phyloP scores from a whole-genome alignment of 2,888 invertebrate species.

The Heliconius sara region DNA sequence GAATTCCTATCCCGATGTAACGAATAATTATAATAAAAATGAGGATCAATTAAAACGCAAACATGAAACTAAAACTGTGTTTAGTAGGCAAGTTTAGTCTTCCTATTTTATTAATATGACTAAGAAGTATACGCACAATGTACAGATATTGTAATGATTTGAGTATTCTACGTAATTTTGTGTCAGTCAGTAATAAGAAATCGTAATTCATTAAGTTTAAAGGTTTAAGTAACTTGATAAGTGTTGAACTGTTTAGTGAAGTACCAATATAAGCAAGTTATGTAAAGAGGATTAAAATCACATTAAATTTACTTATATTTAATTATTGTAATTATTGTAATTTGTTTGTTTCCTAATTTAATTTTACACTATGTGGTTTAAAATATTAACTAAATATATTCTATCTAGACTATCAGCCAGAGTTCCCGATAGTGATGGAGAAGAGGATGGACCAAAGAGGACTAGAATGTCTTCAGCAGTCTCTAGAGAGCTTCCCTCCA shows the following conservation, averaged over 20 bases:
- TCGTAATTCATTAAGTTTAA: background rate
- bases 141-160: background rate
- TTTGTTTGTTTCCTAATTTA: background rate
- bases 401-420: constrained; percentile 70
- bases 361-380: background rate
- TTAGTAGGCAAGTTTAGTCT: constrained; percentile 75
- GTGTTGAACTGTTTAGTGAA: too few relatives aligned
- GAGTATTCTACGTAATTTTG: background rate
- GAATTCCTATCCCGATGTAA: constrained; percentile 67
- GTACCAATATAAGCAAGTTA: too few relatives aligned
- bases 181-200: background rate
- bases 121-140: background rate
- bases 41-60: constrained; percentile 80
- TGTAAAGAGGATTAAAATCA: background rate
- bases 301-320: background rate
- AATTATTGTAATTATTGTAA: background rate
- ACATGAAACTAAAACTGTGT: constrained; percentile 83
- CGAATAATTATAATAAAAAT: constrained; percentile 71
- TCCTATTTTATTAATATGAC: background rate
- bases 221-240: background rate
- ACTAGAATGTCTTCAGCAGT: constrained; percentile 87
- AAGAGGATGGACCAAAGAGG: constrained; percentile 73
- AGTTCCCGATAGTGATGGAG: constrained; percentile 78
- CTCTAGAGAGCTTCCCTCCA: constrained; percentile 92
- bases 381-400: constrained; percentile 26